These are phyloP conservation scores for Trochalopteron elliotii DNA, from an alignment of 2,113 vertebrate genomes.

Conservation along the genomic window DNA sequence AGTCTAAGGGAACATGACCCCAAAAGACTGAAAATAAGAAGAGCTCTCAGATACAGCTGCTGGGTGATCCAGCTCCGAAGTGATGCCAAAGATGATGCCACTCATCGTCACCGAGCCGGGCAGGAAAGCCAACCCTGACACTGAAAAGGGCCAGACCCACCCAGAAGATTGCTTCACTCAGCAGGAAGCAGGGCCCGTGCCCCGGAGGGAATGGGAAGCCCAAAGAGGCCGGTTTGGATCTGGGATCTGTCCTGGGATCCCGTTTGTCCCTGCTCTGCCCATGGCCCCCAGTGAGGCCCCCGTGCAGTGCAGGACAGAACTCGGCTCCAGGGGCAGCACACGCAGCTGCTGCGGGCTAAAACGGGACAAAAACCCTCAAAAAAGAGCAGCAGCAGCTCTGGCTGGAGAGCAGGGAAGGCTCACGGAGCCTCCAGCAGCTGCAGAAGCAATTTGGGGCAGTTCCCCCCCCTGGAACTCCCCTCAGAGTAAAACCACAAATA, in stretches of 20 bases:
- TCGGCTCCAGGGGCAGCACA: not conserved
- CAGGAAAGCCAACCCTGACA: not conserved
- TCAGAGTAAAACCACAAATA: not conserved
- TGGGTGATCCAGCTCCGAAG: not conserved
- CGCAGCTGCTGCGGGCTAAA: not conserved
- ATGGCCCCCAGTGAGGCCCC: not conserved
- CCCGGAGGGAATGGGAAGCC: not conserved
- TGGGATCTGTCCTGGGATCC: accelerated
- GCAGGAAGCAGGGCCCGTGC: not conserved
- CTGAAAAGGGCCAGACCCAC: not conserved
- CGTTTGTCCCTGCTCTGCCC: not conserved
- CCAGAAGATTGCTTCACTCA: not conserved
- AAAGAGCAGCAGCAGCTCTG: not conserved
- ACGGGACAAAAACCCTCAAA: not conserved
- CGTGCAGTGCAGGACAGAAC: not conserved
- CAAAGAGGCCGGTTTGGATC: not conserved
- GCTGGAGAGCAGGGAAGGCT: not conserved
- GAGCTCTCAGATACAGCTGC: not conserved
- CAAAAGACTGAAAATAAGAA: not conserved
- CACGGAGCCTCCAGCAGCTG: not conserved
- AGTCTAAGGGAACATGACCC: not conserved
- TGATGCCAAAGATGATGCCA: not conserved
- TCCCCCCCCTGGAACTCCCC: not conserved
- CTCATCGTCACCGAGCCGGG: not conserved
- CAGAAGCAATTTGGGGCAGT: not conserved